Base-by-base conservation (phyloP, 1,140 invertebrate species). In the Mactra quadrangularis region DNA sequence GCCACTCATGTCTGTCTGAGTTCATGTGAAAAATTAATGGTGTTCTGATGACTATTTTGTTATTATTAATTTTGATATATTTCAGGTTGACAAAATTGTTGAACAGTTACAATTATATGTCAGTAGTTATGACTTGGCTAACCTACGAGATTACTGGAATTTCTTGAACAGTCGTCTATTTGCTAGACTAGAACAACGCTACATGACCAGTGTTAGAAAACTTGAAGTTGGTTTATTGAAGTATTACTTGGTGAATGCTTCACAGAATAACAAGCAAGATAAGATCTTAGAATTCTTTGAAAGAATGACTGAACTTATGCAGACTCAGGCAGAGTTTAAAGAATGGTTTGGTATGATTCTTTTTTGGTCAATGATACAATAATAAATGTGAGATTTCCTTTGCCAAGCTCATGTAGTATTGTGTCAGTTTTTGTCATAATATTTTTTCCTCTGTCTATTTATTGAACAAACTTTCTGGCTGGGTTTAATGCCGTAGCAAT, bases 321-420 rank as follows among this genome's bases (percentile, higher is more conserved):
- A 98, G 90, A 96, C 96, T 72, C 97, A 98, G 91, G 94, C 94
- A 70, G 97, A 98, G 90, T 99, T 98, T 97, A 98, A 96, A 90
- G 98, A 99, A 88, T 99, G 98, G 98, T 99, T 99, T 94, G 96
- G 97, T 99, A 95, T 94, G 95, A 87, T 38, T 29, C 50, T 38
- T 47, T 45, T 35, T 50, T 3, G 4, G 45, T 2, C 59, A 27
- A n/a, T 13, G 11, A 11, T 55, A n/a, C n/a, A n/a, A n/a, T n/a
- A n/a, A n/a, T n/a, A n/a, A n/a, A n/a, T n/a, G n/a, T n/a, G n/a
- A n/a, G n/a, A n/a, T n/a, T n/a, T n/a, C n/a, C n/a, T n/a, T n/a
- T n/a, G n/a, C n/a, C n/a, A n/a, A n/a, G n/a, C n/a, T n/a, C n/a
- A n/a, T n/a, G n/a, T n/a, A n/a, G n/a, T n/a, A n/a, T n/a, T n/a